Evolutionary conservation across 2,888 invertebrate species (phyloP), one percentile per base, ranked within the genome.

Genomic region (Nasonovia ribisnigri): DNA sequence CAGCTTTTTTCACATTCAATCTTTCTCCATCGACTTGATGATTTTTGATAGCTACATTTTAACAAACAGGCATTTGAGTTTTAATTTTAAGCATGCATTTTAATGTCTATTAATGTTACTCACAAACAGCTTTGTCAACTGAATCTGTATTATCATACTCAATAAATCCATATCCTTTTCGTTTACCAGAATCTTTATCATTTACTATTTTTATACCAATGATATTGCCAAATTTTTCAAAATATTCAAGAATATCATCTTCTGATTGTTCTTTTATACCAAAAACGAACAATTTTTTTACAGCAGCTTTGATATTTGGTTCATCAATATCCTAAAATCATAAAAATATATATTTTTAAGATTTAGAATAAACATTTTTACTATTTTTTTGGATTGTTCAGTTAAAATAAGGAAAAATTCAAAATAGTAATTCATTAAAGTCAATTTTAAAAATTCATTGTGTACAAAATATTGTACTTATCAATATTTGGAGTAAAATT

Each of bases 121-220:
- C 96, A 98, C 98, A 97, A 95, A 98, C 98, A 96, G 99, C 97
- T 96, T 99, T 99, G 96, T 99, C 99, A 94, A 99, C 99, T 6
- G 99, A 97, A 96, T 99, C 99, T 96, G 99, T 99, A 96, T 99
- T 99, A 95, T 99, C 98, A 96, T 99, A 99, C 96, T 99, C 99
- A 84, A 99, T 97, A 96, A 99, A 99, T 86, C 98, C 99, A 96
- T 99, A 99, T 16, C 99, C 99, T 95, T 99, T 97, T 95, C 98
- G 98, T 96, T 99, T 99, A 92, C 98, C 98, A 4, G 98, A 98
- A 93, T 98, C 98, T 95, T 99, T 99, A 95, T 99, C 99, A 20
- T 97, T 98, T 4, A 99, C 98, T 95, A 99, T 97, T 95, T 98
- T 98, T 46, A 98, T 97, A 51, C 97, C 97, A 54, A 97, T 96